Base-by-base conservation (phyloP, 2,797 vertebrate genomes). In the Australoheros facetus region DNA sequence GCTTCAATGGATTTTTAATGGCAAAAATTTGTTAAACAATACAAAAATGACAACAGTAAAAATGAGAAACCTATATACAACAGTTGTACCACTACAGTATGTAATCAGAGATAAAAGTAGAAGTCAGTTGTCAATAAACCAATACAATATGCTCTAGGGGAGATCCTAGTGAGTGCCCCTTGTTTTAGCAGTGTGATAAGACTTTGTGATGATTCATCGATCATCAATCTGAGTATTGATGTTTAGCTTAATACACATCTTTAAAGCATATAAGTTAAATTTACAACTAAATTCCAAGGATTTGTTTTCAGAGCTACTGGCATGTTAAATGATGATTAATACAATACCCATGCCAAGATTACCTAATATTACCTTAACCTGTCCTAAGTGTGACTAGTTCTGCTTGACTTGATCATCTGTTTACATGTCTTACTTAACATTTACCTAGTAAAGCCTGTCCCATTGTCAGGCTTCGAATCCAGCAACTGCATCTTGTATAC, bases 391-490 rank as follows among this genome's bases (percentile, higher is more conserved):
- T 73, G 48, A 56, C 66, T 80, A 23, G 19, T 64, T 87, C 56
- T 79, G 75, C 78, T 64, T 53, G 45, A 42, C 70, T 30, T 74
- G 57, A 64, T 85, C 34, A 7, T 77, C 58, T 87, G 39, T 34
- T 66, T 79, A 21, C 21, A 51, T 71, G 76, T 71, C 74, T 85
- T 81, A 53, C 74, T 83, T 26, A 70, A 77, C 70, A 71, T 88
- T 84, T 59, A 45, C 56, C 69, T 78, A n/a, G 80, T 88, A 83
- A 71, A 79, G 70, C 39, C 53, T 82, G 81, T 79, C 54, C 71
- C 53, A 80, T 76, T 84, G 75, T 83, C 81, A 54, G 64, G 42
- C 73, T 90, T 62, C 88, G 62, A 84, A 87, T 79, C 59, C 51
- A 32, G 60, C 56, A 34, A 28, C 76, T 84, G 59, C 69, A 78